Base-by-base conservation (phyloP, 2,113 vertebrate species). In the Theristicus caerulescens region DNA sequence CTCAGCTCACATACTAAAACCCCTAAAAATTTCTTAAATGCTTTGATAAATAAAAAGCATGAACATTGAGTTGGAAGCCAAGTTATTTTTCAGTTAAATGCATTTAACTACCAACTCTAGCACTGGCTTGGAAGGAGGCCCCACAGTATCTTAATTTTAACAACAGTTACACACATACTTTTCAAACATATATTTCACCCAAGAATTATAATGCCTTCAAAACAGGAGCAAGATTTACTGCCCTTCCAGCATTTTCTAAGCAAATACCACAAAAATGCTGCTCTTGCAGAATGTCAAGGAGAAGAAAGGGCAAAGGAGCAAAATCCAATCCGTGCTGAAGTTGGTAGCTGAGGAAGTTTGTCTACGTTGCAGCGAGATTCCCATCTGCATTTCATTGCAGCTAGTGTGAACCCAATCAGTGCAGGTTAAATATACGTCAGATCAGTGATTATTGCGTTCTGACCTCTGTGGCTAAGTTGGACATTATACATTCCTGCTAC, bases 221-320 rank as follows among this genome's bases (percentile, higher is more conserved):
- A 92, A 91, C 7, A 2, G 32, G 34, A 87, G 40, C 0, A 1
- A 73, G 38, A 95, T 94, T 93, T 88, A 94, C 54, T 82, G 88
- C 31, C 47, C 52, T 76, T 93, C 67, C 51, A 88, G 74, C 27
- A 95, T 93, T 86, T 95, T 93, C 64, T 80, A 97, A 89, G 46
- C 65, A 86, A 95, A 95, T 51, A 66, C 83, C 77, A 86, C 83
- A 95, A 77, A 95, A 94, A 94, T 72, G 80, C 69, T 91, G 65
- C 32, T 94, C 72, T 88, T 95, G 64, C 71, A 97, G 93, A 91
- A 96, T 18, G 31, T 64, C 94, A 94, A 93, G 82, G 78, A 92
- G 57, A 95, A 84, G 27, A 88, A 92, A 96, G 73, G 86, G 84
- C 93, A 96, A 88, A 62, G 74, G 51, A 97, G 42, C 85, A 96